phyloP scores from a whole-genome alignment of 2,888 invertebrate species.

The Torymus aiolomorphi region DNA sequence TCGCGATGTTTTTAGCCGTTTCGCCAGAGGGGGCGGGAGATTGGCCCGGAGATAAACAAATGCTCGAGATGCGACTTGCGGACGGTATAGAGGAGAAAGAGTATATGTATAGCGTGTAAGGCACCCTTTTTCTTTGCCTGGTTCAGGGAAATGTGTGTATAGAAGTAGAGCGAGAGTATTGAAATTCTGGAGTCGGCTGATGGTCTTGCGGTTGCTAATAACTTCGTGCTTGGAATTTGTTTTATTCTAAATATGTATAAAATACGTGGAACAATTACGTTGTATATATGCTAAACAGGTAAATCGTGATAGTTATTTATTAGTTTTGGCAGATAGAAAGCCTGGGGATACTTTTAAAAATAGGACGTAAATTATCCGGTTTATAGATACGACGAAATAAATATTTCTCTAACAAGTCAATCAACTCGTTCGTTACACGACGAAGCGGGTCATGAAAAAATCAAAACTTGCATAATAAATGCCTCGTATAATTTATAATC shows the following conservation, averaged over 20 bases:
- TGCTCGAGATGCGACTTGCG: constrained; percentile 1
- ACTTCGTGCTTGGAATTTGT: constrained; percentile 7
- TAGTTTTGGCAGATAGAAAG: too few relatives aligned
- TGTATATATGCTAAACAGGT: too few relatives aligned
- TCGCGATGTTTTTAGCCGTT: constrained; percentile 50
- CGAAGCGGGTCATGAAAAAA: neutral
- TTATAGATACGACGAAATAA: neutral
- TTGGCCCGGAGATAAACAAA: constrained; percentile 49
- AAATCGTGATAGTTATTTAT: too few relatives aligned
- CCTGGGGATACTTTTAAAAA: too few relatives aligned
- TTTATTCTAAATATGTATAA: neutral
- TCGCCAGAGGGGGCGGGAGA: constrained; percentile 30
- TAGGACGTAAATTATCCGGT: too few relatives aligned
- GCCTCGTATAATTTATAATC: constrained; percentile 37
- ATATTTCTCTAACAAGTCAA: constrained; percentile 29
- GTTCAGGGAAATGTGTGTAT: constrained; percentile 8
- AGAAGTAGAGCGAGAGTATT: neutral
- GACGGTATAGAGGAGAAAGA: too few relatives aligned
- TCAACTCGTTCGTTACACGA: constrained; percentile 2
- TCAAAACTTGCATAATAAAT: constrained; percentile 7
- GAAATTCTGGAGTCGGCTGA: constrained; percentile 22
- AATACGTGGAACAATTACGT: too few relatives aligned
- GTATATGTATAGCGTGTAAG: too few relatives aligned
- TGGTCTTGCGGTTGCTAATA: constrained; percentile 10
- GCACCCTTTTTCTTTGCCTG: constrained; percentile 33